These are phyloP conservation scores for Otolemur garnettii DNA, from an alignment of 2,113 vertebrate genomes.

Conservation along the genomic window DNA sequence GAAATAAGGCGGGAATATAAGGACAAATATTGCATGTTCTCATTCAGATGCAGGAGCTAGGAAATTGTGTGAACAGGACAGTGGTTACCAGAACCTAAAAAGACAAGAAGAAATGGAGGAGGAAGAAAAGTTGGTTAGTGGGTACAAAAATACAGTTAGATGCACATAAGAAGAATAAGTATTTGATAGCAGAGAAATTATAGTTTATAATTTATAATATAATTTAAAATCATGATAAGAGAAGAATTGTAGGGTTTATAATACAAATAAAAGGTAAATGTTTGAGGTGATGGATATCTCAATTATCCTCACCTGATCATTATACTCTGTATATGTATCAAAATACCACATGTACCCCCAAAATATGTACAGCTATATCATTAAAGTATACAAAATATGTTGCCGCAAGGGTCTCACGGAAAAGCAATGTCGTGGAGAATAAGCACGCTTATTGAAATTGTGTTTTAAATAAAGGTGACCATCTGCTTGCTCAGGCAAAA, in stretches of 20 bases:
- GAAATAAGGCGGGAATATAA: neutral
- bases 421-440: too few relatives aligned
- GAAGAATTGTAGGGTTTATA: neutral
- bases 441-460: too few relatives aligned
- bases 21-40: neutral
- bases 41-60: neutral
- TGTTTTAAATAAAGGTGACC: too few relatives aligned
- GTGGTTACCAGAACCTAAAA: neutral
- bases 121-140: neutral
- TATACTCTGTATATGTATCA: neutral
- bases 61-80: neutral
- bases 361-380: neutral
- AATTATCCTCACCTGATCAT: neutral
- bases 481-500: too few relatives aligned
- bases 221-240: neutral
- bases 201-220: neutral
- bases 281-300: neutral
- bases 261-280: neutral
- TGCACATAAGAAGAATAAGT: neutral
- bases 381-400: neutral
- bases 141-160: neutral
- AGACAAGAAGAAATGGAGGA: neutral
- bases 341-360: neutral
- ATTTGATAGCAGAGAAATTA: neutral
- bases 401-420: too few relatives aligned